Base-by-base conservation (phyloP, 1,140 invertebrate species). In the Scaptomyza hsui region DNA sequence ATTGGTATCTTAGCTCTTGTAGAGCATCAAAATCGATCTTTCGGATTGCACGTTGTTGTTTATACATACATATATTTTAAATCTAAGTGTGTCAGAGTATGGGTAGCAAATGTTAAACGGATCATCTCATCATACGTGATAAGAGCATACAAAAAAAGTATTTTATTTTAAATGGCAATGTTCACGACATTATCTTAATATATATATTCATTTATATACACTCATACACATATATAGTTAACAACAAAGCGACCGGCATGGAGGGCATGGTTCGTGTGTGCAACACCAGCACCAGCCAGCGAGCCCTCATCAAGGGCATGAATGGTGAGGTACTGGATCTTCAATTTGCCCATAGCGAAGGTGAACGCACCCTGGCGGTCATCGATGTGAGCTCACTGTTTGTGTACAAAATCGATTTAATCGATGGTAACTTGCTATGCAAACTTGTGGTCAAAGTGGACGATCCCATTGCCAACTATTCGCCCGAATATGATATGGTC, bases 271-370 rank as follows among this genome's bases (percentile, higher is more conserved):
- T 98, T 1, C 93, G 97, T 47, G 95, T 99, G 21, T 94, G 97
- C 2, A 94, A 94, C 78, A 96, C 96, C 72, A 92, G 93, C 63
- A 94, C 95, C 60, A 94, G 95, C 62, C 93, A 96, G 72, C 93
- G 97, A 72, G 94, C 94, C 1, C 92, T 98, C 2, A 94, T 99
- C n/a, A 97, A 97, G 91, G 96, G 96, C 41, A 96, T 97, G 92
- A 93, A 94, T 52, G 96, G 97, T 21, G 93, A 95, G 82, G 95
- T 99, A 29, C 94, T 96, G 90, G 98, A 99, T 92, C 90, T 99
- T 16, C 94, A 97, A 6, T 99, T 99, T 93, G 97, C 98, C 13
- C 95, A 97, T 88, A 94, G 95, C 19, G 93, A 94, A 19, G 92
- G 94, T 52, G 94, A 96, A 83, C 94, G 97, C 16, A 93, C 98